These are phyloP conservation scores for Brachypteracias leptosomus DNA, from an alignment of 2,113 vertebrate genomes.

Conservation along the genomic window DNA sequence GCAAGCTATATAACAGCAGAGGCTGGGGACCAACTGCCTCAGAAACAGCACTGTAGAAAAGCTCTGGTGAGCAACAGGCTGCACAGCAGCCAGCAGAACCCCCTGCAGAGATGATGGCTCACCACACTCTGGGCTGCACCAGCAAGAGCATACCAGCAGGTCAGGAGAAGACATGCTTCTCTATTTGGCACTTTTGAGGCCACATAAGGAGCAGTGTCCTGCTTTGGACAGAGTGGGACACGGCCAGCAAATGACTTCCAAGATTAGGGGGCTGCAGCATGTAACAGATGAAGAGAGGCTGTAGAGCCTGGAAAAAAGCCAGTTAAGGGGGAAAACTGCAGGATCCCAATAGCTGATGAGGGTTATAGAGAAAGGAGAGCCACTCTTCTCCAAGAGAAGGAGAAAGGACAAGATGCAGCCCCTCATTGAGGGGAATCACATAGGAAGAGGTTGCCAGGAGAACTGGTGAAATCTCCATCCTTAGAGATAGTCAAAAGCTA, in stretches of 20 bases:
- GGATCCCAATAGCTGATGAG: accelerated
- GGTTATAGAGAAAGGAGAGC: background rate
- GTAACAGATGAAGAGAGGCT: background rate
- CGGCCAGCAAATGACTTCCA: background rate
- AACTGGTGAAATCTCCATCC: background rate
- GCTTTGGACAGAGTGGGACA: background rate
- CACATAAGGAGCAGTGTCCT: background rate
- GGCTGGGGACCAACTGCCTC: background rate
- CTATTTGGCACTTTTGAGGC: background rate
- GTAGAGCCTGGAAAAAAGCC: background rate
- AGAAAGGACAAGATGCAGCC: background rate
- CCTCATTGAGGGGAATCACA: background rate
- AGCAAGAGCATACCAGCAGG: background rate
- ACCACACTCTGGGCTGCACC: background rate
- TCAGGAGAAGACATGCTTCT: background rate
- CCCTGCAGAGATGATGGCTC: background rate
- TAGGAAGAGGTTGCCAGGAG: background rate
- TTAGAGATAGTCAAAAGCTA: background rate
- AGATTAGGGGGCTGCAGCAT: background rate
- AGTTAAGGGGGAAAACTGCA: background rate
- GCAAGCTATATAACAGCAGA: background rate
- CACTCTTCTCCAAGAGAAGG: background rate
- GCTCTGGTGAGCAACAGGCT: background rate
- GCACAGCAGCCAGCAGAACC: background rate
- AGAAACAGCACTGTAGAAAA: background rate